These are phyloP conservation scores for Vulpes lagopus DNA, from an alignment of 2,113 vertebrate genomes.

Conservation along the genomic window DNA sequence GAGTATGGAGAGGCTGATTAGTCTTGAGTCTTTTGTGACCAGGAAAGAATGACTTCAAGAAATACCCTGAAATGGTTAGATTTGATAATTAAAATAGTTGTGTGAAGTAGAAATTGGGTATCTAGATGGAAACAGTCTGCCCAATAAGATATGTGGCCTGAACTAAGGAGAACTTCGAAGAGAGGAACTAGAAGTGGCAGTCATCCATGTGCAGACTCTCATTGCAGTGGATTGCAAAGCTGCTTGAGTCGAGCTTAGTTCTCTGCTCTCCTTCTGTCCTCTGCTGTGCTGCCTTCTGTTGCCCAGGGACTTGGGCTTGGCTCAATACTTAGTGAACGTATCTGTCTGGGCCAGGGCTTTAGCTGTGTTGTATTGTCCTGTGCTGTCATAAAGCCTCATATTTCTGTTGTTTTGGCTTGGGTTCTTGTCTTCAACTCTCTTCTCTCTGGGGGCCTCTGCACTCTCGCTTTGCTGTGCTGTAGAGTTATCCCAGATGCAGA, in stretches of 20 bases:
- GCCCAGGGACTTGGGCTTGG: background rate
- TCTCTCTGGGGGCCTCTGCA: conserved; percentile 78
- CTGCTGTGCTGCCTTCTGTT: conserved; percentile 21
- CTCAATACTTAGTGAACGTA: background rate
- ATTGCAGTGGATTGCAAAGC: background rate
- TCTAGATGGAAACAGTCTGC: background rate
- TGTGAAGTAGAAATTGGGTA: background rate
- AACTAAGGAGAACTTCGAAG: background rate
- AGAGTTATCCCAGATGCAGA: conserved; percentile 88
- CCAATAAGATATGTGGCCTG: background rate
- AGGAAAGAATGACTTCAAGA: background rate
- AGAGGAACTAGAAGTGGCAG: background rate
- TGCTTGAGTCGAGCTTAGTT: background rate
- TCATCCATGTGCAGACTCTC: background rate
- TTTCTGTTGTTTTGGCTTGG: conserved; percentile 75
- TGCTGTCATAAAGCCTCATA: conserved; percentile 55
- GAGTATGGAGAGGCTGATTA: background rate
- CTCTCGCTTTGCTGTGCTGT: conserved; percentile 90
- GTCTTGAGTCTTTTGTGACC: background rate
- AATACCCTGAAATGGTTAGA: background rate
- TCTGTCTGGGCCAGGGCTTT: background rate
- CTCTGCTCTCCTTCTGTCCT: background rate
- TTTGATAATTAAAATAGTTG: conserved; percentile 1
- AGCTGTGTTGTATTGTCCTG: conserved; percentile 16
- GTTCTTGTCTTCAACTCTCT: conserved; percentile 63